Evolutionary conservation across 1,140 invertebrate species (phyloP).

Genomic region (Drosophila sulfurigaster): DNA sequence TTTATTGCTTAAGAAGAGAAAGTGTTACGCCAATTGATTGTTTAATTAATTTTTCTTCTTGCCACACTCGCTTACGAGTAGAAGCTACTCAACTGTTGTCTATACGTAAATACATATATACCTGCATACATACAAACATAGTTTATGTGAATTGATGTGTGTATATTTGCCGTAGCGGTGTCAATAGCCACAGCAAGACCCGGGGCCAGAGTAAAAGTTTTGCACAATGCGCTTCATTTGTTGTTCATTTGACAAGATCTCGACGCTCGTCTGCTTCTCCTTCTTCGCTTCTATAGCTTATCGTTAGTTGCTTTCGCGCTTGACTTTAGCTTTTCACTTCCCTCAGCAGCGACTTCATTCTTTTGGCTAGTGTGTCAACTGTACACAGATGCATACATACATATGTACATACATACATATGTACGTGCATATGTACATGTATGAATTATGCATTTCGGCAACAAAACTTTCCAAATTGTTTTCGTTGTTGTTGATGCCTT

Average conservation of each 20-base stretch:
- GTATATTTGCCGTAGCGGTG: conserved; percentile 23
- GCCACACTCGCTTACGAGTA: conserved; percentile 12
- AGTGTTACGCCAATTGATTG: conserved; percentile 83
- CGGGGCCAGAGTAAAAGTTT: conserved; percentile 73
- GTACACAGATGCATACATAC: not conserved
- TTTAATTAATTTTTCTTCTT: conserved; percentile 80
- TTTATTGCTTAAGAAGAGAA: conserved; percentile 82
- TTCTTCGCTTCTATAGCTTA: conserved; percentile 34
- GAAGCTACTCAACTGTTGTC: conserved; percentile 42
- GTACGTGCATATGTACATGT: conserved; percentile 13
- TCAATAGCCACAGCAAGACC: conserved; percentile 54
- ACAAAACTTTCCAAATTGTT: conserved; percentile 79
- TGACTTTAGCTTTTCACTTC: conserved; percentile 36
- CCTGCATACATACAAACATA: not conserved
- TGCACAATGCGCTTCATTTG: conserved; percentile 79
- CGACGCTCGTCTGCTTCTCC: conserved; percentile 17
- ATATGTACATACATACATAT: conserved; percentile 16
- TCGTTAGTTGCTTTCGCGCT: conserved; percentile 27
- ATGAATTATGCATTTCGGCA: conserved; percentile 80
- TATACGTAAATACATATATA: not conserved
- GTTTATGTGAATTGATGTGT: too few species aligned
- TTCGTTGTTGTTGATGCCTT: conserved; percentile 46
- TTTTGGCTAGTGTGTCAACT: conserved; percentile 30
- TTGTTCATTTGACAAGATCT: conserved; percentile 73
- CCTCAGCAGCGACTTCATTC: conserved; percentile 52